Conservation (phyloP, 2,113 vertebrate genomes). For the Miniopterus natalensis region DNA sequence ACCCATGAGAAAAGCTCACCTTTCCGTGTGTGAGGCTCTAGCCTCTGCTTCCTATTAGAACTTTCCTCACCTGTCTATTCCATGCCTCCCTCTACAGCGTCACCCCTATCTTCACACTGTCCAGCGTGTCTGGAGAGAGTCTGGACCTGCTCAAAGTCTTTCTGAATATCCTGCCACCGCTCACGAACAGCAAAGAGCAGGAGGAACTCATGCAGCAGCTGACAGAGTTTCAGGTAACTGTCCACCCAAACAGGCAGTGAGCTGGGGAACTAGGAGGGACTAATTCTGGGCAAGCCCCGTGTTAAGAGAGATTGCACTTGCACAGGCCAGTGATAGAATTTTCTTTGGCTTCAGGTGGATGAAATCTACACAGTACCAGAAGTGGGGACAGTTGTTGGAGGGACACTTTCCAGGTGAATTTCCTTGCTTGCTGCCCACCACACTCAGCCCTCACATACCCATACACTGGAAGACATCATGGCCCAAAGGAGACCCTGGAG, state of each 20-base stretch:
- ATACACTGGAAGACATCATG: neutral
- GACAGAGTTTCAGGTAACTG: constrained; percentile 96
- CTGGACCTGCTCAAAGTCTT: constrained; percentile 97
- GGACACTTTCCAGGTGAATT: constrained; percentile 96
- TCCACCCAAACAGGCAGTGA: neutral
- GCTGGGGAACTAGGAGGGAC: constrained; percentile 6
- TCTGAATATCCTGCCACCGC: constrained; percentile 98
- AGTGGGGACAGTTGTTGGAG: constrained; percentile 98
- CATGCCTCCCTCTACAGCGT: constrained; percentile 88
- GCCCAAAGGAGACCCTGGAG: neutral
- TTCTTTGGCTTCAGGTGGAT: constrained; percentile 93
- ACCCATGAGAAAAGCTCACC: neutral
- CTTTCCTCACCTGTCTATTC: constrained; percentile 23
- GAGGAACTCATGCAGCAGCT: constrained; percentile 99
- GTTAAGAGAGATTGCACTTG: neutral
- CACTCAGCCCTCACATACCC: neutral
- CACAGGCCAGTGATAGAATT: constrained; percentile 66
- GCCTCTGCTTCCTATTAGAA: neutral
- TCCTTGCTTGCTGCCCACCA: constrained; percentile 7
- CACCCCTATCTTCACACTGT: constrained; percentile 98
- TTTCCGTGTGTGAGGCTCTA: neutral
- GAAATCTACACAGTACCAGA: constrained; percentile 99
- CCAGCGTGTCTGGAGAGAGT: constrained; percentile 97
- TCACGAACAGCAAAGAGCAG: constrained; percentile 98
- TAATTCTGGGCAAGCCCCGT: neutral